Evolutionary conservation across 2,888 invertebrate species (phyloP), one percentile per base, ranked within the genome.

Genomic region (Epinotia bilunana): DNA sequence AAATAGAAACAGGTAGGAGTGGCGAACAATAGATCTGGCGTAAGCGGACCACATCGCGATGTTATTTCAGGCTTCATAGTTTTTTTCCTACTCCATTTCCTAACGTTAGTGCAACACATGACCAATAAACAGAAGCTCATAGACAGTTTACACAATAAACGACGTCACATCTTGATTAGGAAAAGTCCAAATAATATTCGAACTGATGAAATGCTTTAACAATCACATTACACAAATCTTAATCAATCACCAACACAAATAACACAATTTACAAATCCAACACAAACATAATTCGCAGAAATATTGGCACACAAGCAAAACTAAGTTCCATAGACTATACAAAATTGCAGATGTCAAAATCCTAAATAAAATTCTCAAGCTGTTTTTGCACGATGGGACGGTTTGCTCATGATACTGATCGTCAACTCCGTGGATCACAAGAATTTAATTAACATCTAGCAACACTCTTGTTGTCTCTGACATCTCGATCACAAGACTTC

Each of bases 401-500:
- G 33, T 53, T 64, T 60, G 23, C 60, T 18, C 43, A 61, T 62
- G 72, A 75, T 33, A 72, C 28, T 33, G n/a, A 43, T 64, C n/a
- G n/a, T 33, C 18, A 55, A 16, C 63, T 67, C 46, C 53, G 57
- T 71, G 33, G 70, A 72, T 73, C 70, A 75, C 71, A 77, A 62
- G 73, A 62, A 78, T 63, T 60, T 74, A 67, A 74, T 82, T 82
- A 77, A 60, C 70, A 43, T 57, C 69, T 87, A 85, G 93, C 86
- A 93, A 93, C 86, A 85, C 81, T 86, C 81, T 81, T 84, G 79
- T 91, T 91, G 93, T 92, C 93, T 93, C 87, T 93, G 94, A 91
- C 90, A 87, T 91, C 93, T 92, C 93, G 94, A 94, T 94, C 94
- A 94, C 94, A 94, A 94, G 94, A 94, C 93, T 90, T 91, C 86